A percentile compares a stretch with the other conserved stretches of the same genome.
phyloP scores from a whole-genome alignment of 2,888 invertebrate species.

The Orchesella flavescens region DNA sequence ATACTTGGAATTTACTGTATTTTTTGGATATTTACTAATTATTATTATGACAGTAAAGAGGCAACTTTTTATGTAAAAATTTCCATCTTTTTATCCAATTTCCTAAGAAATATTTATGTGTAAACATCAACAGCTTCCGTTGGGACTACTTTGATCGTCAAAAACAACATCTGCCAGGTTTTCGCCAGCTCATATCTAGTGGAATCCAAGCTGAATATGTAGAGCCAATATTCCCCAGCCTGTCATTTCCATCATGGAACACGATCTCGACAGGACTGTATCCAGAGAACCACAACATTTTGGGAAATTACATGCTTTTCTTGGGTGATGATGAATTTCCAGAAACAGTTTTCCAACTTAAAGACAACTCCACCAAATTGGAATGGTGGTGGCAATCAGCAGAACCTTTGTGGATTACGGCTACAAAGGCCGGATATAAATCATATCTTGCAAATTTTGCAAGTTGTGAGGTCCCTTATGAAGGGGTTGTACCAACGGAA shows the following conservation, averaged over 20 bases:
- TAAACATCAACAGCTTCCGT: constrained; percentile 68
- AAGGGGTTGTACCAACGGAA: constrained; percentile 67
- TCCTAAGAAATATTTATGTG: neutral
- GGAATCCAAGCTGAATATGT: constrained; percentile 73
- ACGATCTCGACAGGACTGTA: constrained; percentile 72
- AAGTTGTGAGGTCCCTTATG: constrained; percentile 72
- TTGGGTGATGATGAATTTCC: constrained; percentile 67
- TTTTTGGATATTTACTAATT: neutral
- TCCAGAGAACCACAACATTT: constrained; percentile 74
- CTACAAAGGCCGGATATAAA: constrained; percentile 71
- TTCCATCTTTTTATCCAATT: too few relatives aligned
- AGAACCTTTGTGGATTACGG: constrained; percentile 73
- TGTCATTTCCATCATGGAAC: constrained; percentile 73
- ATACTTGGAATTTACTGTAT: too few relatives aligned
- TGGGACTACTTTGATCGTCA: constrained; percentile 72
- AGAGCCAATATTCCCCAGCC: constrained; percentile 72
- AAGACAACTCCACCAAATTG: constrained; percentile 63
- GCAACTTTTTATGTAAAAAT: neutral
- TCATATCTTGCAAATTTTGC: constrained; percentile 70
- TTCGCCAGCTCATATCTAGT: constrained; percentile 69
- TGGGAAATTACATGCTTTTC: constrained; percentile 74
- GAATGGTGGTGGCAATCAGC: constrained; percentile 65
- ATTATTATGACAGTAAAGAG: neutral
- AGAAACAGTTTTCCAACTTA: constrained; percentile 58
- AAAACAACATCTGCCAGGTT: constrained; percentile 67